Evolutionary conservation across 2,113 vertebrate genomes (phyloP), one percentile per base, ranked within the genome.

Genomic region (Tenebrosternarchus preto): DNA sequence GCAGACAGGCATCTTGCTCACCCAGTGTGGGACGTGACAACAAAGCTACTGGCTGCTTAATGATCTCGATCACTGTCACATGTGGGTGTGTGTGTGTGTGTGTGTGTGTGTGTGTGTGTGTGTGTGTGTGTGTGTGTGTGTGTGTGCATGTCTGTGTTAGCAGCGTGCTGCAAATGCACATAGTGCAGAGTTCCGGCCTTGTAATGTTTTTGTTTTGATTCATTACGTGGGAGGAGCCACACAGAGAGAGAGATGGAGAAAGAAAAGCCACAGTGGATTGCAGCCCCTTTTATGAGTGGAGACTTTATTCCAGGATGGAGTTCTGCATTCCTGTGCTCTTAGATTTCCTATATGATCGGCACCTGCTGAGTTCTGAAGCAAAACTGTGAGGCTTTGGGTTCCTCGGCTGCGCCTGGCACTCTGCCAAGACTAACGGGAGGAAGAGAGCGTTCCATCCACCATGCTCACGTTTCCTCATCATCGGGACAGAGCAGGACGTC

Each of bases 261-360:
- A 57, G 19, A 60, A 55, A 60, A 16, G 17, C 5, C 1, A 63
- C 2, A 29, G 64, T 31, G 16, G 11, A 78, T 24, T 59, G 16
- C 64, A 15, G 76, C 22, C 20, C n/a, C 7, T 77, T 56, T 56
- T 59, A 17, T 59, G 24, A 73, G 16, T 4, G 3, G 25, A n/a
- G 8, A 22, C 55, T 59, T 67, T 55, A 25, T 43, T 87, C 80
- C 79, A 29, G 75, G 66, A 78, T 81, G 87, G 90, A 87, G 85
- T 55, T 81, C 70, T 85, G 88, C 82, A 86, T 91, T 90, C 87
- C 43, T 50, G 43, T 50, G 77, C 89, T 92, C 88, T 91, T 88
- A 89, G 85, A 89, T 90, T 90, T 90, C 90, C 90, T 87, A 89
- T 89, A 87, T 92, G 91, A 92, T 92, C 90, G 84, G 92, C 91